Evolutionary conservation across 2,797 vertebrate species (phyloP), one percentile per base, ranked within the genome.

Genomic region (Gallinago stenura): DNA sequence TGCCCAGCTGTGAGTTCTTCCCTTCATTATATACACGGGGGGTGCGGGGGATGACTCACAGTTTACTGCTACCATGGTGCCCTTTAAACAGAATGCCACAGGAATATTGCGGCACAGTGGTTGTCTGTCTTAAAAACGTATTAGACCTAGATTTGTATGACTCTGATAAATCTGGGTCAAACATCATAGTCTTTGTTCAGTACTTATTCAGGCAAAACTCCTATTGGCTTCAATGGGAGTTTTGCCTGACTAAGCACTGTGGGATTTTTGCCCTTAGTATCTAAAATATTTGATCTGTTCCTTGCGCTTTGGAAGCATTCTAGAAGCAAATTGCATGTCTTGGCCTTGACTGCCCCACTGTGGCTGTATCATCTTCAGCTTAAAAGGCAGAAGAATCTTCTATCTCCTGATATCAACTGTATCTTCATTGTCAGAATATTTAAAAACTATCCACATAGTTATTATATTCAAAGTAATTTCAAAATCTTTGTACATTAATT

Each of bases 341-440:
- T 87, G 83, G 94, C 88, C 96, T 94, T 94, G 95, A 90, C 95
- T 97, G 93, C 91, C 96, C 95, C 90, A 1, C 86, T 86, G 96
- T 97, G 97, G 94, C 84, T 94, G 62, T 39, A 70, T 64, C 70
- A 53, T 73, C 53, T 19, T 68, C 87, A 85, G 87, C 71, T 89
- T 90, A 65, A 90, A 86, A 51, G 31, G 24, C 35, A 7, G 3
- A 46, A 75, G 48, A 76, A 31, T 43, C 20, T 50, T 77, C 22
- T 30, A 17, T 66, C 17, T 79, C n/a, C 19, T 35, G 46, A 35
- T 10, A 58, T 35, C 35, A 43, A 45, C 11, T 5, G 3, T 69
- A 13, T 58, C 16, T 83, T 65, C 12, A 4, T 2, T 51, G 39
- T 30, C 22, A 54, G 30, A 14, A 43, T 31, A 62, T n/a, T 72